Evolutionary conservation across 2,797 vertebrate species (phyloP).

Genomic region (Emys orbicularis): DNA sequence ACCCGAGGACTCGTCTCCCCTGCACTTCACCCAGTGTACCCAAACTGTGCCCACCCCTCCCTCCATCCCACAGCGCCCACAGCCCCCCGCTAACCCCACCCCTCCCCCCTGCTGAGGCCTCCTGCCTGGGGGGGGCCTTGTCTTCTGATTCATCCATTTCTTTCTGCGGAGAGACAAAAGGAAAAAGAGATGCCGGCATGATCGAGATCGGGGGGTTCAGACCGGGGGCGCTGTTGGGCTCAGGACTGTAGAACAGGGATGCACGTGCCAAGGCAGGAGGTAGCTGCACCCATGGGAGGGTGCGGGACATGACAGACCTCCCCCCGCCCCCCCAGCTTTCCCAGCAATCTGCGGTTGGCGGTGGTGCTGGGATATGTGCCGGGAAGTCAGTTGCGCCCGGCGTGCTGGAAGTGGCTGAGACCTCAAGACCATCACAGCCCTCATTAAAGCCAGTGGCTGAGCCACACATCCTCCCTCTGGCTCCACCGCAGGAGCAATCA

Average conservation of each 20-base stretch:
- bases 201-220: background rate
- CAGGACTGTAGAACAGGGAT: background rate
- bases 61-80: background rate
- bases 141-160: background rate
- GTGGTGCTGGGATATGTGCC: no score
- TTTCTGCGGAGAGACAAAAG: background rate
- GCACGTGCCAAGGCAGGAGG: no score
- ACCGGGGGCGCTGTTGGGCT: background rate
- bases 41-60: background rate
- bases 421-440: background rate
- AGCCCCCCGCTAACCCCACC: background rate
- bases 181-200: background rate
- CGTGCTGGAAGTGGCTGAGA: background rate
- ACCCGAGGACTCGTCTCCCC: background rate
- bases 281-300: no score
- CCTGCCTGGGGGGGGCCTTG: rapidly evolving
- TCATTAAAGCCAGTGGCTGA: background rate
- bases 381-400: no score
- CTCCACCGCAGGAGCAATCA: background rate
- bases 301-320: no score
- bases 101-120: background rate
- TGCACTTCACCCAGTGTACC: background rate
- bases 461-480: background rate
- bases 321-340: no score
- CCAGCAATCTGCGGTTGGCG: no score